Evolutionary conservation across 2,888 invertebrate genomes (phyloP), one percentile per base, ranked within the genome.

Genomic region (Macropis europaea): DNA sequence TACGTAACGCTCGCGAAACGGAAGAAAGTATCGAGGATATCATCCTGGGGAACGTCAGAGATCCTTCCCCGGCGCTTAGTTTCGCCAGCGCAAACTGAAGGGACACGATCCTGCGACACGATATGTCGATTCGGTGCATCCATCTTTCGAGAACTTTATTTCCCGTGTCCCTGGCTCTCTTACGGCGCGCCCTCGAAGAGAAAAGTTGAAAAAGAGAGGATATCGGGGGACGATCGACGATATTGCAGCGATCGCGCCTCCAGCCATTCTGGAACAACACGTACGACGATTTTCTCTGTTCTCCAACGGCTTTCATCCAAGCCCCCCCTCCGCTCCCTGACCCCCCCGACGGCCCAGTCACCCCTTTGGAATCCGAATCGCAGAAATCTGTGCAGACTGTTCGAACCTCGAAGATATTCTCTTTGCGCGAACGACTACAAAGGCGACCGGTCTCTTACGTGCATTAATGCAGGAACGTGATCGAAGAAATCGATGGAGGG

Each of bases 181-280:
- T 57, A 43, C 52, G n/a, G n/a, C n/a, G 32, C n/a, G n/a, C 11
- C n/a, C 9, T 22, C 38, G 43, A 40, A 30, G 24, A 30, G 40
- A 50, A 60, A 53, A 54, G 48, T 73, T 64, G 40, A 34, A 38
- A 54, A 73, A 54, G 56, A 62, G 43, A 43, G 54, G 40, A 69
- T 53, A 70, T 42, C 47, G 26, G 26, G 61, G 34, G 52, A 53
- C 68, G 53, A 53, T 66, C 62, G 71, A 40, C 48, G 63, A 69
- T 63, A 77, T 70, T 68, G 59, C 62, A 67, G 28, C 40, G 61
- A 76, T 76, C 74, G 68, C 45, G 68, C 68, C 68, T 53, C 40
- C 30, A 50, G 68, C 74, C 38, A 71, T 76, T 64, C 68, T 34
- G 45, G 57, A 47, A 57, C 76, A 70, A 73, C 69, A 66, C 76